Evolutionary conservation across 2,797 vertebrate species (phyloP).

Genomic region (Sebastes nivosus): DNA sequence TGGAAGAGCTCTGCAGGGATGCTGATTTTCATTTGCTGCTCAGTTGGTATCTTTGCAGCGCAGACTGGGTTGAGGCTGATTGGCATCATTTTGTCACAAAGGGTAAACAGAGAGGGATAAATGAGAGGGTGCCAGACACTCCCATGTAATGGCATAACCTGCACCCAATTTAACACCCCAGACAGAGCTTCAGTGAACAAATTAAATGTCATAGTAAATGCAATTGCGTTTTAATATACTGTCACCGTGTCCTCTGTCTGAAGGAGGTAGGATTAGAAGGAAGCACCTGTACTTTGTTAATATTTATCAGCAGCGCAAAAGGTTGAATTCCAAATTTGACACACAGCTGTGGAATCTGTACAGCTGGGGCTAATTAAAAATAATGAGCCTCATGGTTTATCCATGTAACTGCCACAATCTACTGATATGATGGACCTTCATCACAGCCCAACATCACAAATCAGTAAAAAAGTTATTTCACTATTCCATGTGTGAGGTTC

Average conservation of each 20-base stretch:
- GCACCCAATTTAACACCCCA: not conserved
- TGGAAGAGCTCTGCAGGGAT: constrained; percentile 2
- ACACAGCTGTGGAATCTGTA: constrained; percentile 19
- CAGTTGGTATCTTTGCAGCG: not conserved
- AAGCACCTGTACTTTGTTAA: not conserved
- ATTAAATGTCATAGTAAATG: constrained; percentile 11
- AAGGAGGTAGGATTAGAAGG: not conserved
- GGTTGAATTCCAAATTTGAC: constrained; percentile 19
- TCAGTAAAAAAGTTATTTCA: not conserved
- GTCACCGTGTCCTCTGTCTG: not conserved
- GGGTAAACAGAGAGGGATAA: not conserved
- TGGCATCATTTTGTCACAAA: constrained; percentile 27
- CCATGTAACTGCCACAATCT: constrained; percentile 8
- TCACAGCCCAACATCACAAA: constrained; percentile 4
- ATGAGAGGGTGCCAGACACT: not conserved
- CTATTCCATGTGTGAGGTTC: not conserved
- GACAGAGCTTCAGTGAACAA: constrained; percentile 2
- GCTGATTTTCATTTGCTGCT: constrained; percentile 10
- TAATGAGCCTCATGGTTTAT: constrained; percentile 46
- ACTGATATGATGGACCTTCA: not conserved
- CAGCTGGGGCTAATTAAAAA: constrained; percentile 47
- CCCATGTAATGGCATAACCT: not conserved
- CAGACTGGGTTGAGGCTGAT: constrained; percentile 12
- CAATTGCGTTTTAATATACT: not conserved
- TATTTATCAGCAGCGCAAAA: not conserved